Conservation (phyloP, 1,140 invertebrate species). For the Drosophila jambulina region DNA sequence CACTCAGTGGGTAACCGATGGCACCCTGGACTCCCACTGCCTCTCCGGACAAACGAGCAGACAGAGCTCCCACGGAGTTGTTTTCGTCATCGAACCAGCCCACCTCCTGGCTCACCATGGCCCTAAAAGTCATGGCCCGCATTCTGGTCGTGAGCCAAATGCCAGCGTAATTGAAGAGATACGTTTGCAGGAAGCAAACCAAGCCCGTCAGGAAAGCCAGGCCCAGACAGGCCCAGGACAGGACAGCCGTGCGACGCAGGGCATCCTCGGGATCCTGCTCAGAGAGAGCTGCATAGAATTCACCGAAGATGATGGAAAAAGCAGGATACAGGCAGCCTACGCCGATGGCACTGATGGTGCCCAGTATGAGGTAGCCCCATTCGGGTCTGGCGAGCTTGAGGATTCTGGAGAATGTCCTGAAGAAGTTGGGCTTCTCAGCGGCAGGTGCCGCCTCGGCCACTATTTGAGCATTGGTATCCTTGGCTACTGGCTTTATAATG, state of each 20-base stretch:
- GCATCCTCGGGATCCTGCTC: conserved; percentile 87
- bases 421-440: conserved; percentile 58
- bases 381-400: conserved; percentile 91
- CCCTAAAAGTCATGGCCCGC: conserved; percentile 88
- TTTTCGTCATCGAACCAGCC: conserved; percentile 92
- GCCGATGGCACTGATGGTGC: conserved; percentile 89
- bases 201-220: conserved; percentile 90
- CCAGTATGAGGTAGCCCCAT: conserved; percentile 90
- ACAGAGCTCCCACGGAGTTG: conserved; percentile 92
- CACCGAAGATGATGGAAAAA: conserved; percentile 94
- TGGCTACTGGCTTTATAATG: conserved; percentile 29
- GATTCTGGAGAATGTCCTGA: conserved; percentile 86
- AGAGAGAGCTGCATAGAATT: conserved; percentile 89
- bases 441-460: background rate
- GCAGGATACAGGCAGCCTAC: conserved; percentile 92
- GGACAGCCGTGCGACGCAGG: conserved; percentile 87
- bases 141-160: conserved; percentile 91
- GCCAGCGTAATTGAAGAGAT: conserved; percentile 92
- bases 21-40: conserved; percentile 93
- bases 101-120: conserved; percentile 93
- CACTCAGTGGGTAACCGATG: conserved; percentile 92
- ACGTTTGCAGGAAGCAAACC: conserved; percentile 90
- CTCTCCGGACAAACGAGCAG: conserved; percentile 91
- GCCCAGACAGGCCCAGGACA: conserved; percentile 89
- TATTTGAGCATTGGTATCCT: conserved; percentile 51